Evolutionary conservation across 2,797 vertebrate genomes (phyloP).

Genomic region (Telmatherina bonti): DNA sequence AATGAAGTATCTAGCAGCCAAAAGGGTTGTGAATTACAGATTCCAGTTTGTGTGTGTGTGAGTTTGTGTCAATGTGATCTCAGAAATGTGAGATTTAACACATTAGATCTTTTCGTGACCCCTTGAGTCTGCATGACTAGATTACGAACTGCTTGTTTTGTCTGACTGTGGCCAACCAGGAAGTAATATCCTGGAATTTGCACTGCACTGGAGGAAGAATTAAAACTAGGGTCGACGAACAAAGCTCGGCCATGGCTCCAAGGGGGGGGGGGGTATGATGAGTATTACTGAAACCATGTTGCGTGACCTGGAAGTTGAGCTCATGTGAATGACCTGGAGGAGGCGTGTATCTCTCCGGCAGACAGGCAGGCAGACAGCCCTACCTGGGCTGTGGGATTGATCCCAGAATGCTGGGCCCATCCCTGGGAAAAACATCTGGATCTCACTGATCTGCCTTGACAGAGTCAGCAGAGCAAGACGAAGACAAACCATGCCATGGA

Average conservation of each 20-base stretch:
- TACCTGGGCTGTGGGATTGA: constrained; percentile 46
- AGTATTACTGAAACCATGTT: constrained; percentile 57
- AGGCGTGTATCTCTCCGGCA: constrained; percentile 62
- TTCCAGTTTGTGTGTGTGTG: constrained; percentile 17
- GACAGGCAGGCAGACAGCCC: constrained; percentile 37
- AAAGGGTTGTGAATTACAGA: constrained; percentile 27
- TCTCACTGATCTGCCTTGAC: constrained; percentile 65
- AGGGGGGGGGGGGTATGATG: constrained; percentile 43
- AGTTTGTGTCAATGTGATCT: constrained; percentile 13
- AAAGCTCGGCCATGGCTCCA: constrained; percentile 47
- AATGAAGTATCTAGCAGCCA: constrained; percentile 42
- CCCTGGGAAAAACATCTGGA: constrained; percentile 68
- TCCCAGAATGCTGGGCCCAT: constrained; percentile 42
- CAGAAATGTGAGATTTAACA: constrained; percentile 49
- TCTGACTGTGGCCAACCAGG: constrained; percentile 52
- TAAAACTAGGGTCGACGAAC: constrained; percentile 69
- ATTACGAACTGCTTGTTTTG: constrained; percentile 67
- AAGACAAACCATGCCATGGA: constrained; percentile 48
- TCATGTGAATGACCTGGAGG: constrained; percentile 69
- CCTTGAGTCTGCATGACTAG: constrained; percentile 66
- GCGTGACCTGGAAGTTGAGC: constrained; percentile 70
- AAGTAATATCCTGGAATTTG: constrained; percentile 60
- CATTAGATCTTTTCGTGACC: constrained; percentile 63
- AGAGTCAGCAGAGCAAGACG: constrained; percentile 65
- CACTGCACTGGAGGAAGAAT: constrained; percentile 66